A percentile compares a stretch with the other conserved stretches of the same genome.
Evolutionary conservation across 2,113 vertebrate species (phyloP).

Genomic region (Neodontobutis hainanensis): DNA sequence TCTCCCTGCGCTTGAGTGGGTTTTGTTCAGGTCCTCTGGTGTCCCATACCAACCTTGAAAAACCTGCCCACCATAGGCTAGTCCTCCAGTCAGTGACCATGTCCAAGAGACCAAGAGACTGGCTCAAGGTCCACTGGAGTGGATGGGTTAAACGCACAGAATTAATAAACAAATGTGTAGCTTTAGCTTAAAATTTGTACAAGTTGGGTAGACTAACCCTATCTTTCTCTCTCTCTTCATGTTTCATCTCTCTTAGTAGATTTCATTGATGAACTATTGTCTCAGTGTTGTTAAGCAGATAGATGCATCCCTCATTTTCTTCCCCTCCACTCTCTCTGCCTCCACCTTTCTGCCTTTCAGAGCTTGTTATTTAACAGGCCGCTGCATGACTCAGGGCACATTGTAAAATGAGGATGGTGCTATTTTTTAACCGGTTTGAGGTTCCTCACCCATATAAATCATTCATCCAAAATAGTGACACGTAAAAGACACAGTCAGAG

Average conservation of each 20-base stretch:
- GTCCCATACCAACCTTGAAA: no score
- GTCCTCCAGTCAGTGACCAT: no score
- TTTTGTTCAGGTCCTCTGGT: no score
- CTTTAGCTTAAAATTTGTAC: no score
- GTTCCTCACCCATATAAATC: conserved; percentile 40
- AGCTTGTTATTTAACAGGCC: conserved; percentile 44
- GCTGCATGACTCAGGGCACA: conserved; percentile 52
- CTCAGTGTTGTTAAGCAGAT: not conserved
- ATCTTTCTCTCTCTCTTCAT: not conserved
- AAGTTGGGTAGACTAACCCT: not conserved
- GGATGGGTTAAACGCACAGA: no score
- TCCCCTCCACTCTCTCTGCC: not conserved
- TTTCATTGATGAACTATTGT: conserved; percentile 2
- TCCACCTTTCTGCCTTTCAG: not conserved
- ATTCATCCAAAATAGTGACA: conserved; percentile 36
- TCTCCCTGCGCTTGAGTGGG: no score
- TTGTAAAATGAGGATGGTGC: conserved; percentile 28
- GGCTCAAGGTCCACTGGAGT: no score
- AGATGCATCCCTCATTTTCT: not conserved
- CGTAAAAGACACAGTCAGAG: not conserved
- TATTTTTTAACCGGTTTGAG: conserved; percentile 36
- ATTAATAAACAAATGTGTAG: no score
- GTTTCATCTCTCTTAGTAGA: no score
- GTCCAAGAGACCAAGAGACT: no score
- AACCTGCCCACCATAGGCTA: no score